Conservation (phyloP, 2,113 vertebrate genomes). For the Promerops cafer region DNA sequence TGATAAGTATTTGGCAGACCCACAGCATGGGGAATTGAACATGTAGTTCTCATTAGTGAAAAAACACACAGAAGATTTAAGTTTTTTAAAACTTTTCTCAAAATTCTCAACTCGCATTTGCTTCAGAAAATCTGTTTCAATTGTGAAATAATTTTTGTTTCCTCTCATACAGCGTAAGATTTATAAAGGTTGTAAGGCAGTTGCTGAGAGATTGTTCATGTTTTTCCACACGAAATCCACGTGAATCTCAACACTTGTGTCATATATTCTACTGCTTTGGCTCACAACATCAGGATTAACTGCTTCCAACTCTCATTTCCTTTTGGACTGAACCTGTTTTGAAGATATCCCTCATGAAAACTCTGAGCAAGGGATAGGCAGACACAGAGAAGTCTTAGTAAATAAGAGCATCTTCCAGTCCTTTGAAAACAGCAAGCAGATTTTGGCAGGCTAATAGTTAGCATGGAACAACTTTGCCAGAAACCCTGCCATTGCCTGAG, state of each 20-base stretch:
- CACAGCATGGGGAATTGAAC: conserved; percentile 16
- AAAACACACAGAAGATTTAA: not conserved
- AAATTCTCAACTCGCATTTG: not conserved
- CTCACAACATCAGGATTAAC: not conserved
- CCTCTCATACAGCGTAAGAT: not conserved
- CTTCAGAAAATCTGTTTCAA: not conserved
- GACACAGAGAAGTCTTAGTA: not conserved
- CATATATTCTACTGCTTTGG: conserved; percentile 15
- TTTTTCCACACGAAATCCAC: not conserved
- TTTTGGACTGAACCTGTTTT: conserved; percentile 31
- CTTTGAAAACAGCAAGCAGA: conserved; percentile 5
- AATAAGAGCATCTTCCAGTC: not conserved
- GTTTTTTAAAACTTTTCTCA: not conserved
- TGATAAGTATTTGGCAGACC: conserved; percentile 39
- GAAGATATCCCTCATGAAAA: conserved; percentile 33
- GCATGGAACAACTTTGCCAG: not conserved
- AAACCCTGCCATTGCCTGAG: not conserved
- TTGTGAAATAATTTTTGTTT: not conserved
- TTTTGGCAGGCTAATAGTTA: not conserved
- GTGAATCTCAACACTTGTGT: not conserved
- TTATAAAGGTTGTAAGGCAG: not conserved
- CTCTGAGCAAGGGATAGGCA: conserved; percentile 17
- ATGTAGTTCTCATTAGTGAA: conserved; percentile 31
- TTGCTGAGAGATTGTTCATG: not conserved
- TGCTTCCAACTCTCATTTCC: conserved; percentile 47